phyloP scores from a whole-genome alignment of 2,113 vertebrate species.

The Siniperca knerii region DNA sequence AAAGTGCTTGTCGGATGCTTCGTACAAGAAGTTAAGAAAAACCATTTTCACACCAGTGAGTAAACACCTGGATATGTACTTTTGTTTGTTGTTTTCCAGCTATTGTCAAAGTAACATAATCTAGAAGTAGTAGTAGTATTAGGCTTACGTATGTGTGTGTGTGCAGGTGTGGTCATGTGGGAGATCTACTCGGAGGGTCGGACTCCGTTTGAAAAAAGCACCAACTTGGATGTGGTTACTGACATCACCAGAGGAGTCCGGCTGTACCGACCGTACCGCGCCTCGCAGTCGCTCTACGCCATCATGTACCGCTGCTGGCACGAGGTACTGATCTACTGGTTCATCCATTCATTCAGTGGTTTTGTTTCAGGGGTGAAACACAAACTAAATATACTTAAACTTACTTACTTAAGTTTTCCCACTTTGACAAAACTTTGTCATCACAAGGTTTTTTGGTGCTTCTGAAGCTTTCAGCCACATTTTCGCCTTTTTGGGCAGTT shows the following conservation, averaged over 20 bases:
- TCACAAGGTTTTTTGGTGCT: background rate
- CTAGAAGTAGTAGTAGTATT: no score
- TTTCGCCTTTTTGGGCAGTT: no score
- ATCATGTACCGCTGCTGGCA: constrained; percentile 95
- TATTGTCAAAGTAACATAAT: no score
- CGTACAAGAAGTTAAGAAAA: no score
- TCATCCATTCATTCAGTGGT: background rate
- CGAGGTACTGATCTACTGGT: constrained; percentile 77
- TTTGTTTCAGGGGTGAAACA: background rate
- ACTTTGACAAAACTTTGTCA: background rate
- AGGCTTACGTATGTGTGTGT: constrained; percentile 13
- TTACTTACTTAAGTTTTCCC: no score
- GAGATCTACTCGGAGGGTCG: constrained; percentile 92
- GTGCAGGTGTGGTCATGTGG: constrained; percentile 92
- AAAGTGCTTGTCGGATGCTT: no score
- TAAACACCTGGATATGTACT: no score
- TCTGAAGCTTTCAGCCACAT: background rate
- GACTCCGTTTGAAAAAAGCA: constrained; percentile 88
- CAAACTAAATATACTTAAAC: no score
- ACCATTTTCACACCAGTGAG: no score
- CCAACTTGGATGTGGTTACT: constrained; percentile 87
- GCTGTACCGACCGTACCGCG: constrained; percentile 88
- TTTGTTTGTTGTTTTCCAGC: no score
- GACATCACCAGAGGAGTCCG: constrained; percentile 88
- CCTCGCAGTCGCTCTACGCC: constrained; percentile 82